Evolutionary conservation across 2,888 invertebrate species (phyloP), one percentile per base, ranked within the genome.

Genomic region (Empis stercorea): DNA sequence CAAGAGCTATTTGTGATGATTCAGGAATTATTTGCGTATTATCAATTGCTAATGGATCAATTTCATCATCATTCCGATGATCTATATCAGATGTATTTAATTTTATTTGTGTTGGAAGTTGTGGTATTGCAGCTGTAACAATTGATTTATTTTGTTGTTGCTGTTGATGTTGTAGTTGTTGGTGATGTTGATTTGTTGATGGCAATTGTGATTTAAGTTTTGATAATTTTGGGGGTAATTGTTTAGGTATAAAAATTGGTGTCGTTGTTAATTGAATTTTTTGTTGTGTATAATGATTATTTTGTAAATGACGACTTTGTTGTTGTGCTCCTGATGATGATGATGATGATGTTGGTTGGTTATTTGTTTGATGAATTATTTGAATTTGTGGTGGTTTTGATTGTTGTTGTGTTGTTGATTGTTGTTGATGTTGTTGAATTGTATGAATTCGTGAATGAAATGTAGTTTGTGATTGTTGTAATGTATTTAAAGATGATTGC

Each of bases 31-130:
- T 30, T n/a, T 41, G 37, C 11, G 46, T 37, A 10, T 38, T 32
- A 42, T 44, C 49, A 11, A 68, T 54, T 11, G 68, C 68, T 53
- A 68, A 53, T 10, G 68, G 68, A 61, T 68, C 68, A 49, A 62
- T 63, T 54, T 66, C 67, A 48, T 62, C 61, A 30, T 54, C 46
- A 49, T 54, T n/a, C n/a, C n/a, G 50, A 47, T 53, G 51, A 41
- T 53, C 53, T 43, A 53, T 45, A 34, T 50, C 42, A 40, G 27
- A 44, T 30, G 48, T 36, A 10, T 13, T 11, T 38, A 45, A 23
- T 51, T 42, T 44, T 46, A 42, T 16, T 41, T 45, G 17, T 39
- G 23, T 51, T 11, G 55, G 46, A 43, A 47, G 49, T 13, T 50
- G 43, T 54, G 52, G 54, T 43, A 52, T 54, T 49, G n/a, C n/a